phyloP scores from a whole-genome alignment of 2,888 invertebrate genomes.

The Tinea pellionella region DNA sequence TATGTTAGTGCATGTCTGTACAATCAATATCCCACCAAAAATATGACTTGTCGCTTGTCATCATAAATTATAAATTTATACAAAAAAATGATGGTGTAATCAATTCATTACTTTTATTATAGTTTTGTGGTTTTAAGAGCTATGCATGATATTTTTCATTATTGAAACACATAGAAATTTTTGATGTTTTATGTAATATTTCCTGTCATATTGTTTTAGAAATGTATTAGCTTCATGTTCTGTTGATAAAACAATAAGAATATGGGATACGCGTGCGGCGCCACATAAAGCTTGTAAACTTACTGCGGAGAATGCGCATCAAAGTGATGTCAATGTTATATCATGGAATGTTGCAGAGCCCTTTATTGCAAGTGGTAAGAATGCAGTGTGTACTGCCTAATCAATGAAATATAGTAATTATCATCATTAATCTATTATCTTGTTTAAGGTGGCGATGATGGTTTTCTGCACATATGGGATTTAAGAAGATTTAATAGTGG shows the following conservation, averaged over 20 bases:
- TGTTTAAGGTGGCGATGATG: conserved; percentile 91
- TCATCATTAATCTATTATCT: no score
- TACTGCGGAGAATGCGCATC: conserved; percentile 86
- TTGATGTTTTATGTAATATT: background rate
- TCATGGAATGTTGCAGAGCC: conserved; percentile 95
- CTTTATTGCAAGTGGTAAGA: conserved; percentile 83
- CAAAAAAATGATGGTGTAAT: no score
- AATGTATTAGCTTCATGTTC: conserved; percentile 91
- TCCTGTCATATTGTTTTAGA: conserved; percentile 32
- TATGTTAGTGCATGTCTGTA: no score
- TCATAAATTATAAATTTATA: no score
- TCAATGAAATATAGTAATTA: no score
- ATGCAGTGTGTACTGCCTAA: no score
- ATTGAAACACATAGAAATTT: background rate
- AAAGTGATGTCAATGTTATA: conserved; percentile 95
- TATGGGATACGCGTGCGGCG: conserved; percentile 94
- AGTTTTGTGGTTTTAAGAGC: no score
- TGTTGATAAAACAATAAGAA: conserved; percentile 88
- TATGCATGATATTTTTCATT: no score
- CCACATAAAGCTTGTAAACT: conserved; percentile 93
- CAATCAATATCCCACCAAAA: no score
- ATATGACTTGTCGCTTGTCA: no score
- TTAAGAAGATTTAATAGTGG: conserved; percentile 83
- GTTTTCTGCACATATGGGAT: conserved; percentile 95
- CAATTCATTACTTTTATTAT: no score